These are phyloP conservation scores for Drosophila quinaria DNA, from an alignment of 2,888 invertebrate species.

Conservation along the genomic window DNA sequence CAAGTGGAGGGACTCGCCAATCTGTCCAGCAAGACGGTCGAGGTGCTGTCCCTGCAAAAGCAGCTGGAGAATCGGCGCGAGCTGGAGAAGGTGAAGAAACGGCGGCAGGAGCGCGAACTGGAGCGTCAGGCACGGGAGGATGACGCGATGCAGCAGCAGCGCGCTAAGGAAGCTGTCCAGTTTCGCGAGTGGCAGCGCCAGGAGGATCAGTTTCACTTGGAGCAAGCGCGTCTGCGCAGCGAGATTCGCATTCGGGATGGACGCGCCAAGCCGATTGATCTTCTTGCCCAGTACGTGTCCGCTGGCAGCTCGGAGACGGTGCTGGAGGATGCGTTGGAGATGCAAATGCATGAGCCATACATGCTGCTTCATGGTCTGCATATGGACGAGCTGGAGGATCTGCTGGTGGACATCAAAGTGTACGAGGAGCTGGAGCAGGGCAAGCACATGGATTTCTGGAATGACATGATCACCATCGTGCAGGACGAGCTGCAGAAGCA, in stretches of 20 bases:
- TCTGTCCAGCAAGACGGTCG: slow-evolving; percentile 92
- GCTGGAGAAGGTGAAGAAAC: slow-evolving; percentile 97
- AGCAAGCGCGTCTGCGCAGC: slow-evolving; percentile 97
- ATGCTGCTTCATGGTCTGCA: slow-evolving; percentile 96
- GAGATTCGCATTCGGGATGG: slow-evolving; percentile 98
- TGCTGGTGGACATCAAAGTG: slow-evolving; percentile 97
- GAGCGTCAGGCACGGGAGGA: slow-evolving; percentile 93
- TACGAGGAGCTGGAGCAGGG: slow-evolving; percentile 97
- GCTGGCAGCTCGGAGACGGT: slow-evolving; percentile 92
- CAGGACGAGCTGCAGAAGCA: slow-evolving; percentile 96
- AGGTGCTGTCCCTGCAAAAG: slow-evolving; percentile 93
- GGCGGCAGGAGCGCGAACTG: slow-evolving; percentile 94
- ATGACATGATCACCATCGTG: slow-evolving; percentile 97
- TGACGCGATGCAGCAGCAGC: slow-evolving; percentile 93
- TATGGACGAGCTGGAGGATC: slow-evolving; percentile 96
- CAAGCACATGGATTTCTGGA: slow-evolving; percentile 96
- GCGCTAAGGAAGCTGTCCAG: slow-evolving; percentile 95
- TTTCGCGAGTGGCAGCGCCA: slow-evolving; percentile 97
- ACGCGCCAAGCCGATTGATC: slow-evolving; percentile 98
- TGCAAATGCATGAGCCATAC: slow-evolving; percentile 99
- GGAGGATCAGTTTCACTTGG: slow-evolving; percentile 98
- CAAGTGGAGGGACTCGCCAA: slow-evolving; percentile 95
- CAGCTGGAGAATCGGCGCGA: slow-evolving; percentile 96
- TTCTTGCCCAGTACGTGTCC: slow-evolving; percentile 97
- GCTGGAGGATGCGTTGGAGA: slow-evolving; percentile 96